phyloP scores from a whole-genome alignment of 2,113 vertebrate genomes.

The Saccopteryx leptura region DNA sequence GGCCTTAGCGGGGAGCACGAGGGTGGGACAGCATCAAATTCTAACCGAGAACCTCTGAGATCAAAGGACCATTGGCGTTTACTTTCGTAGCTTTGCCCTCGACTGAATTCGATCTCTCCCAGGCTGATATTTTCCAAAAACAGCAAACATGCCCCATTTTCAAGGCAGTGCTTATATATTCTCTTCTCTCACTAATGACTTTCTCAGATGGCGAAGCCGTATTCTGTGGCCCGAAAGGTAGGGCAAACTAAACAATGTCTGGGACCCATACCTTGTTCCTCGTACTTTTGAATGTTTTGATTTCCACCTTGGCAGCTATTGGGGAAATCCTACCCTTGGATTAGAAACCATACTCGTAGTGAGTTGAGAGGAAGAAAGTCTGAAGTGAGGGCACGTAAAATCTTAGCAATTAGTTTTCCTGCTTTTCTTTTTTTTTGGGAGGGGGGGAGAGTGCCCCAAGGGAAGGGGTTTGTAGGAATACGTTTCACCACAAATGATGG shows the following conservation, averaged over 20 bases:
- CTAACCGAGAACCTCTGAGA: conserved; percentile 41
- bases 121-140: conserved; percentile 86
- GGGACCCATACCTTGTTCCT: conserved; percentile 78
- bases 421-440: neutral
- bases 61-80: conserved; percentile 44
- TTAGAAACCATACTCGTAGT: conserved; percentile 46
- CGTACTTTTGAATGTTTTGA: conserved; percentile 81
- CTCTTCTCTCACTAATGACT: conserved; percentile 84
- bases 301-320: conserved; percentile 84
- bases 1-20: neutral
- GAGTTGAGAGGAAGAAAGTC: conserved; percentile 63
- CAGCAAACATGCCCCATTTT: conserved; percentile 87
- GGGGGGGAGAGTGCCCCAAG: too few relatives aligned
- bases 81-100: conserved; percentile 76
- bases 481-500: neutral
- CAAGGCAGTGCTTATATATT: conserved; percentile 78
- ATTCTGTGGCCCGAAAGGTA: conserved; percentile 77
- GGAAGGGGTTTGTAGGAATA: neutral
- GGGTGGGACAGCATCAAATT: neutral
- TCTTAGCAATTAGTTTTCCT: neutral
- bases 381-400: conserved; percentile 77
- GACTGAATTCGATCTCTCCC: conserved; percentile 84
- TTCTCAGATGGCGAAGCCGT: conserved; percentile 88
- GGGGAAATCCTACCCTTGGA: conserved; percentile 83
- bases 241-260: conserved; percentile 83